Conservation (phyloP, 35 echinoderm and acorn worm species). For the Apostichopus californicus region DNA sequence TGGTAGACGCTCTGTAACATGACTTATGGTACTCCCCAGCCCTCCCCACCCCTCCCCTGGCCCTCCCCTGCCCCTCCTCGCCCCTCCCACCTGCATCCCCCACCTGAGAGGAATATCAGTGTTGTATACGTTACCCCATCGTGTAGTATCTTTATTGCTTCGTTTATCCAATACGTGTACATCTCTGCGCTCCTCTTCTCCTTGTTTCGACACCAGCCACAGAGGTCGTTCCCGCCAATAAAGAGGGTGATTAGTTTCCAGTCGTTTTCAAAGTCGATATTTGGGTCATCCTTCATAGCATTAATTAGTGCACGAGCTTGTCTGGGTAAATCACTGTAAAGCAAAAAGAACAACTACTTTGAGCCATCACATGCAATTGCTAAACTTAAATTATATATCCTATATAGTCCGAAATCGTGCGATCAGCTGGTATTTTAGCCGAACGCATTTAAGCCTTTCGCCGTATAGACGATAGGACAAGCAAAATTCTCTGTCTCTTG, state of each 20-base stretch:
- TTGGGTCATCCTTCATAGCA: conserved; percentile 53
- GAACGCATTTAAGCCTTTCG: too few relatives aligned
- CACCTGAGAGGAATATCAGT: too few relatives aligned
- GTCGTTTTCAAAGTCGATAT: conserved; percentile 79
- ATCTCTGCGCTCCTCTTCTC: conserved; percentile 32
- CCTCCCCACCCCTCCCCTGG: neutral
- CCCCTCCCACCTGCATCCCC: too few relatives aligned
- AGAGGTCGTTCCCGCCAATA: conserved; percentile 88
- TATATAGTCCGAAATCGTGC: too few relatives aligned
- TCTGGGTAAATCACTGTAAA: conserved; percentile 65
- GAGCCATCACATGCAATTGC: too few relatives aligned
- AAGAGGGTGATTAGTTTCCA: conserved; percentile 87
- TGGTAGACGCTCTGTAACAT: too few relatives aligned
- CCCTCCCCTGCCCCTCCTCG: neutral
- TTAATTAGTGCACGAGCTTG: conserved; percentile 63
- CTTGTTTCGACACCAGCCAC: conserved; percentile 59
- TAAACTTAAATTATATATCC: too few relatives aligned
- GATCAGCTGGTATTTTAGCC: too few relatives aligned
- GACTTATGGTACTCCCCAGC: too few relatives aligned
- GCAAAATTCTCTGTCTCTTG: too few relatives aligned
- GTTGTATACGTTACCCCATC: conserved; percentile 33
- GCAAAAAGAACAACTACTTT: neutral
- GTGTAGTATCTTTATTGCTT: conserved; percentile 64
- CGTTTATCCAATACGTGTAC: conserved; percentile 52
- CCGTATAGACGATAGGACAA: too few relatives aligned